These are phyloP conservation scores for Drosophila athabasca DNA, from an alignment of 1,140 invertebrate genomes.

Conservation along the genomic window DNA sequence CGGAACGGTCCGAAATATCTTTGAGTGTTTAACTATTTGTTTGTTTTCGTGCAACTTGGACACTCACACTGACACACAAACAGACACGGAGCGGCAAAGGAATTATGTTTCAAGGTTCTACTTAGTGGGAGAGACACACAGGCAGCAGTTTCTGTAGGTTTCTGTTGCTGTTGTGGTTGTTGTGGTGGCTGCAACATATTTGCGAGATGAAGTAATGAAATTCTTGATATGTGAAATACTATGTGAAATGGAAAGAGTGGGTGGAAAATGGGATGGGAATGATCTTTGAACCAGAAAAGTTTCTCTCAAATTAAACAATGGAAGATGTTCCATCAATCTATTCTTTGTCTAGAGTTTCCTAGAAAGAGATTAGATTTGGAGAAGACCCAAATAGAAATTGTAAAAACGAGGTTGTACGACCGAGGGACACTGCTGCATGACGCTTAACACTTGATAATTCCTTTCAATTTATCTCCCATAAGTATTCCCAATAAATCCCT, in stretches of 20 bases:
- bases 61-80: slow-evolving; percentile 17
- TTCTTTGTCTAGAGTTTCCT: too few relatives aligned
- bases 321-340: too few relatives aligned
- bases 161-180: not conserved
- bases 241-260: too few relatives aligned
- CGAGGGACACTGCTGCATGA: too few relatives aligned
- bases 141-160: not conserved
- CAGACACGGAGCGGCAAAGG: slow-evolving; percentile 10
- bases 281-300: too few relatives aligned
- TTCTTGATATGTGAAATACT: too few relatives aligned
- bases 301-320: too few relatives aligned
- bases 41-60: slow-evolving; percentile 24
- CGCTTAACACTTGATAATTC: too few relatives aligned
- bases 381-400: too few relatives aligned
- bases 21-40: slow-evolving; percentile 61
- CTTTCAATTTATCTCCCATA: not conserved
- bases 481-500: not conserved
- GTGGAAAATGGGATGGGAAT: too few relatives aligned
- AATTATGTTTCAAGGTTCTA: slow-evolving; percentile 63
- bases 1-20: slow-evolving; percentile 17
- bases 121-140: slow-evolving; percentile 8
- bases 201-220: slow-evolving; percentile 20
- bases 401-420: too few relatives aligned
- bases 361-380: too few relatives aligned
- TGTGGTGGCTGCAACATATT: slow-evolving; percentile 10